Evolutionary conservation across 2,113 vertebrate species (phyloP).

Genomic region (crab-eating macaque (Macaca fascicularis)): T2T-MFA8v1.1 NC_088379.1:99166501-99167000

Average conservation of each 20-base stretch:
- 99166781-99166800: not conserved
- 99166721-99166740: not conserved
- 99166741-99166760: not conserved
- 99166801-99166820: not conserved
- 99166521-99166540: not conserved
- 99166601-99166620: not conserved
- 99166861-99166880: constrained; percentile 24
- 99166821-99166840: not conserved
- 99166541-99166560: not conserved
- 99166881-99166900: not conserved
- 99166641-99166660: not conserved
- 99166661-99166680: not conserved
- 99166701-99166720: not conserved
- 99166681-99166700: constrained; percentile 10
- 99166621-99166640: not conserved
- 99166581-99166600: not conserved
- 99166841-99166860: constrained; percentile 9
- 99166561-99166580: not conserved
- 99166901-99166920: not conserved
- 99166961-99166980: not conserved
- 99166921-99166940: not conserved
- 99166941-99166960: no score
- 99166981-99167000: constrained; percentile 9
- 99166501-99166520: not conserved
- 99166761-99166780: not conserved